phyloP scores from a whole-genome alignment of 2,797 vertebrate genomes.

The Otus scops region DNA sequence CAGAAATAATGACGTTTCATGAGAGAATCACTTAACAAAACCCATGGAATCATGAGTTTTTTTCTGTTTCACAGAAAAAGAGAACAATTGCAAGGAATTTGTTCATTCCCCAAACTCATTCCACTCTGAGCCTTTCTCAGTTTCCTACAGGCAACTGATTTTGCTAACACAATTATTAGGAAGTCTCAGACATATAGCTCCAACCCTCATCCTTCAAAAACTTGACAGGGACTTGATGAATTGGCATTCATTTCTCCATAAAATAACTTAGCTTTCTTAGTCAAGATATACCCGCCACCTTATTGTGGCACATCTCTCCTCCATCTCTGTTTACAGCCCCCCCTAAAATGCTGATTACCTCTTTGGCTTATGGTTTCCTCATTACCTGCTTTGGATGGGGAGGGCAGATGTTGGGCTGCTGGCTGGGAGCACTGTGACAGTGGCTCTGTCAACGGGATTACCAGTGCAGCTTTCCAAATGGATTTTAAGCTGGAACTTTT shows the following conservation, averaged over 20 bases:
- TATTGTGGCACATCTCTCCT: not conserved
- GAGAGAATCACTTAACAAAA: not conserved
- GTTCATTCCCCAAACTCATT: not conserved
- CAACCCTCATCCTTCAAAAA: not conserved
- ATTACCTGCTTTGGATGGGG: not conserved
- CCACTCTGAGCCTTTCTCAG: not conserved
- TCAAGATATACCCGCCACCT: not conserved
- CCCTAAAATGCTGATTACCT: not conserved
- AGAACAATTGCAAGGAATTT: not conserved
- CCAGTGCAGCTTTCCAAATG: not conserved
- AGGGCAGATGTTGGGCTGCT: not conserved
- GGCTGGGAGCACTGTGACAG: not conserved
- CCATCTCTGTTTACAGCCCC: not conserved
- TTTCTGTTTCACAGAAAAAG: not conserved
- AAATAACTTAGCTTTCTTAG: not conserved
- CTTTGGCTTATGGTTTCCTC: not conserved
- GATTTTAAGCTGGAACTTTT: constrained; percentile 12
- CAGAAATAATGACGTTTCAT: not conserved
- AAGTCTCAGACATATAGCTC: not conserved
- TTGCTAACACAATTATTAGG: not conserved
- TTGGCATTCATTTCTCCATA: not conserved
- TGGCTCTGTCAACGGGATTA: not conserved
- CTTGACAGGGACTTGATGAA: not conserved
- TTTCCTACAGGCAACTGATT: not conserved
- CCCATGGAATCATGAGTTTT: not conserved